Percentiles rank a stretch among this genome's conserved stretches.
Conservation (phyloP, 2,113 vertebrate species). For the Ctenodactylus gundi region DNA sequence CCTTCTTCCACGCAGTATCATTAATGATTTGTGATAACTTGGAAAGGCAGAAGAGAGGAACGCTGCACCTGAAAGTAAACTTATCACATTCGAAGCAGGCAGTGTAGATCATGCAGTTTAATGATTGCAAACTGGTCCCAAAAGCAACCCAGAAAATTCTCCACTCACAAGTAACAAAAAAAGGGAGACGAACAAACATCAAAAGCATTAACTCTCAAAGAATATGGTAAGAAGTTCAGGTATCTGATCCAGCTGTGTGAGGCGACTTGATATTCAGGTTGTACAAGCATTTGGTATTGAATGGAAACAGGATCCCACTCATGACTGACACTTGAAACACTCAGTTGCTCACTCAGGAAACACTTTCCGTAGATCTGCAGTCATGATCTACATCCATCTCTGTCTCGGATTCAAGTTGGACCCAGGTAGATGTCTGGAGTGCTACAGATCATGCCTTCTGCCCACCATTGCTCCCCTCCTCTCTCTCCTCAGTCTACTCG, state of each 20-base stretch:
- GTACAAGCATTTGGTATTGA: not conserved
- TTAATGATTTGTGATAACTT: not conserved
- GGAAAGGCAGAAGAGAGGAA: not conserved
- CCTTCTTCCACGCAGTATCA: too few relatives aligned
- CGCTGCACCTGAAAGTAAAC: not conserved
- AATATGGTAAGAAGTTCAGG: accelerated
- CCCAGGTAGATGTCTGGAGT: too few relatives aligned
- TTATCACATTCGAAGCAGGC: not conserved
- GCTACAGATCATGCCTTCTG: not conserved
- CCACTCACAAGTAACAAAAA: not conserved
- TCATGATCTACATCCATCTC: not conserved
- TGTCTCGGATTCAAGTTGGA: not conserved
- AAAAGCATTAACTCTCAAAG: not conserved
- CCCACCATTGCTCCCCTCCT: accelerated
- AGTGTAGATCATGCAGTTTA: not conserved
- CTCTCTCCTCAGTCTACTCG: too few relatives aligned
- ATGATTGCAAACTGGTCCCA: not conserved
- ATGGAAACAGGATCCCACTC: not conserved
- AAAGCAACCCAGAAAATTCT: not conserved
- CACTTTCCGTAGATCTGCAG: not conserved
- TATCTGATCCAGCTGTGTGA: accelerated
- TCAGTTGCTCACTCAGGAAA: not conserved
- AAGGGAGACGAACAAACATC: too few relatives aligned
- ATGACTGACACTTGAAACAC: too few relatives aligned
- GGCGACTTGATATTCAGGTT: too few relatives aligned